Evolutionary conservation across 2,113 vertebrate species (phyloP), one percentile per base, ranked within the genome.

Genomic region (Tychaedon coryphoeus): DNA sequence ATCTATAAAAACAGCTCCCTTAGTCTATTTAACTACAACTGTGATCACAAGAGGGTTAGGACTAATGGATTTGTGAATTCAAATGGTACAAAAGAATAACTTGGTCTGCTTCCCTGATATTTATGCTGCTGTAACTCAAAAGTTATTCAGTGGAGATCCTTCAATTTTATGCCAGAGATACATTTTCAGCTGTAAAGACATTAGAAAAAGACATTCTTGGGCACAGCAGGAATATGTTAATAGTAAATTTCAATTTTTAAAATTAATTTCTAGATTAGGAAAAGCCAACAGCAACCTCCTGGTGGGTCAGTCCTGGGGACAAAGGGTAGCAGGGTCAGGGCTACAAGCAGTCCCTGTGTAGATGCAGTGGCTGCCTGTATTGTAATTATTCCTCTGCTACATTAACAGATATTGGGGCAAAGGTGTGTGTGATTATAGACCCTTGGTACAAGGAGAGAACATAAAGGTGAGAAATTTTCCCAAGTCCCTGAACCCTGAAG

Each of bases 301-400:
- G 36, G 6, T 16, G 36, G 29, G 31, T 73, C 47, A 26, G 14
- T 66, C 16, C 14, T 31, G 26, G n/a, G n/a, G 20, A 64, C 26
- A 29, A 19, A 11, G 10, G 24, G 20, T 28, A 45, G 13, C 18
- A 28, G 42, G 34, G 13, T 45, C 60, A 61, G 48, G 31, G 12
- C 40, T 51, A 23, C 0, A 0, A 64, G 13, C 34, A 34, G 19
- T 43, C 8, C 28, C 8, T 36, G 17, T 17, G 18, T 12, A 45
- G 28, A 26, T 81, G 36, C 56, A 36, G 50, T 62, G 60, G 3
- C 25, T 74, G 7, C 14, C 33, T 33, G 3, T 57, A 9, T 6
- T 42, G 26, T 33, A 42, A 60, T 24, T n/a, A 58, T 5, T 50
- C 20, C 25, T 80, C 61, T 86, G 40, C 8, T 62, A 38, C 28